Evolutionary conservation across 1,140 invertebrate species (phyloP).

Genomic region (Heliothis virescens): DNA sequence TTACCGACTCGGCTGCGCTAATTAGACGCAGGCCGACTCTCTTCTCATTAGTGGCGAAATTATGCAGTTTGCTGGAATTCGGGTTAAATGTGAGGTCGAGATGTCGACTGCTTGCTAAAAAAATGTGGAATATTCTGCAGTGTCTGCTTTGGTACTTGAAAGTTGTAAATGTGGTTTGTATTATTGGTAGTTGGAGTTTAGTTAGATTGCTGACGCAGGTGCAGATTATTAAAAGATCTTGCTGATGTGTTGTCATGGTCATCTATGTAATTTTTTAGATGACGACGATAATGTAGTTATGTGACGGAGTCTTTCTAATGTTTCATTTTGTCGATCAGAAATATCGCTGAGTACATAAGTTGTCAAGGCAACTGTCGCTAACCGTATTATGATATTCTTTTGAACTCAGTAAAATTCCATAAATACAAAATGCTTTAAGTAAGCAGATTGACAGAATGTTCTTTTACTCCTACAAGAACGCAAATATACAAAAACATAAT

Average conservation of each 20-base stretch:
- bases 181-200: background rate
- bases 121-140: constrained; percentile 72
- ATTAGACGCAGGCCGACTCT: constrained; percentile 83
- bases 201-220: background rate
- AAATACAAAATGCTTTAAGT: background rate
- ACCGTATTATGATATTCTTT: constrained; percentile 1
- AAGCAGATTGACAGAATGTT: background rate
- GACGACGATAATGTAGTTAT: no score
- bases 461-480: background rate
- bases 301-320: no score
- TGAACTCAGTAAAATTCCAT: background rate
- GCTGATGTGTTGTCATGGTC: no score
- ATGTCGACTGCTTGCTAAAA: constrained; percentile 69
- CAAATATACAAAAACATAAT: background rate
- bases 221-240: no score
- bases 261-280: no score
- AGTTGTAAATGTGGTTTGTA: background rate
- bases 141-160: constrained; percentile 44
- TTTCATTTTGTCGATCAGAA: background rate
- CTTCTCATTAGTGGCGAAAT: constrained; percentile 85
- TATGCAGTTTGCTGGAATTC: constrained; percentile 84
- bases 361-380: background rate
- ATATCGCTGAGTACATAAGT: background rate
- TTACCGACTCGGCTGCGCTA: constrained; percentile 81
- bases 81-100: constrained; percentile 83